phyloP scores from a whole-genome alignment of 2,797 vertebrate species.

The Buceros bicornis region DNA sequence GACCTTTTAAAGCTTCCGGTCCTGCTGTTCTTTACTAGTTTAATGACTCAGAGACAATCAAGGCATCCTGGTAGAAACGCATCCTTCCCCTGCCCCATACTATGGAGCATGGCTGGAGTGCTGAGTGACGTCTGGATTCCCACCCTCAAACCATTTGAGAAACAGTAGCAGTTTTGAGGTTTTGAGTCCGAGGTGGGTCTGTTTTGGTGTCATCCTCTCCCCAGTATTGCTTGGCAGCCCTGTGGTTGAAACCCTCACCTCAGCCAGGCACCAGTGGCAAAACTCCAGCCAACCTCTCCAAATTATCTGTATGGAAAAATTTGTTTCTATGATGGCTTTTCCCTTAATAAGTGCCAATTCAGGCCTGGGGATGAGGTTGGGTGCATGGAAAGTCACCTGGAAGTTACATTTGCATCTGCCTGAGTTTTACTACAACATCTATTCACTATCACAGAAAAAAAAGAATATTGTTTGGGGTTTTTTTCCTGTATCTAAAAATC shows the following conservation, averaged over 20 bases:
- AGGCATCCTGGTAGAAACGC: neutral
- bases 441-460: neutral
- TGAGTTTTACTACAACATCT: neutral
- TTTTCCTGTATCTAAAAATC: neutral
- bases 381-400: neutral
- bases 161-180: neutral
- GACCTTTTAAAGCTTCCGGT: neutral
- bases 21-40: neutral
- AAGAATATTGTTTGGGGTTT: neutral
- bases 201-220: neutral
- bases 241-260: neutral
- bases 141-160: neutral
- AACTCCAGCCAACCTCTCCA: neutral
- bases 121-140: neutral
- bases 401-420: neutral
- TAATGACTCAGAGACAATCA: neutral
- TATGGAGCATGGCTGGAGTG: neutral
- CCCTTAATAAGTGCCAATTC: neutral
- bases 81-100: accelerated
- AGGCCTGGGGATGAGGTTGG: neutral
- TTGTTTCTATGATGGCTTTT: neutral
- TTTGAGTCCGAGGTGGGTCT: neutral
- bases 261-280: neutral
- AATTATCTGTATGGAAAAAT: neutral
- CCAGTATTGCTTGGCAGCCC: neutral